These are phyloP conservation scores for Grantiella picta DNA, from an alignment of 2,113 vertebrate species.

Conservation along the genomic window DNA sequence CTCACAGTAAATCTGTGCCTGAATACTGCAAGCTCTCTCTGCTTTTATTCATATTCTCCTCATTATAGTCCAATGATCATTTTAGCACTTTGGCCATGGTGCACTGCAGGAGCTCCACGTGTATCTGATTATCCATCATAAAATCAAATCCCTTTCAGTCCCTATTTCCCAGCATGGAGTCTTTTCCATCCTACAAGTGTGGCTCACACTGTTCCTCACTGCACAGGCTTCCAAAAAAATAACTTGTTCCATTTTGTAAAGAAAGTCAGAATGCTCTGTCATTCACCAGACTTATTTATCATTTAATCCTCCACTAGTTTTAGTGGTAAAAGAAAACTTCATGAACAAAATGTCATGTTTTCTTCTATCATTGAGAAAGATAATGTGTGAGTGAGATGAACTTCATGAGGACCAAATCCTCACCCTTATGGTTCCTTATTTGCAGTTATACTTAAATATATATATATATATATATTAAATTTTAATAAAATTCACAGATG, in stretches of 20 bases:
- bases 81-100: background rate
- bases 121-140: slow-evolving; percentile 36
- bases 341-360: background rate
- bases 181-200: background rate
- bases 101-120: accelerated
- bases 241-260: background rate
- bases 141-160: slow-evolving; percentile 37
- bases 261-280: background rate
- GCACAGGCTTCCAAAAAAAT: background rate
- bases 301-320: background rate
- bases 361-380: background rate
- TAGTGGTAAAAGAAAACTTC: background rate
- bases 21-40: background rate
- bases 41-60: slow-evolving; percentile 20
- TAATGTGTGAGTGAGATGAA: background rate
- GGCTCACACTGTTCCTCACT: background rate
- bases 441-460: background rate
- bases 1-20: background rate
- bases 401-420: background rate
- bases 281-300: background rate
- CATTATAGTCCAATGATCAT: slow-evolving; percentile 11
- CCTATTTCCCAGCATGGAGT: background rate
- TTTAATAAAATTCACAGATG: background rate
- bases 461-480: background rate
- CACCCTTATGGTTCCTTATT: background rate